phyloP scores from a whole-genome alignment of 1,140 invertebrate species.

The Lasioglossum baleicum region DNA sequence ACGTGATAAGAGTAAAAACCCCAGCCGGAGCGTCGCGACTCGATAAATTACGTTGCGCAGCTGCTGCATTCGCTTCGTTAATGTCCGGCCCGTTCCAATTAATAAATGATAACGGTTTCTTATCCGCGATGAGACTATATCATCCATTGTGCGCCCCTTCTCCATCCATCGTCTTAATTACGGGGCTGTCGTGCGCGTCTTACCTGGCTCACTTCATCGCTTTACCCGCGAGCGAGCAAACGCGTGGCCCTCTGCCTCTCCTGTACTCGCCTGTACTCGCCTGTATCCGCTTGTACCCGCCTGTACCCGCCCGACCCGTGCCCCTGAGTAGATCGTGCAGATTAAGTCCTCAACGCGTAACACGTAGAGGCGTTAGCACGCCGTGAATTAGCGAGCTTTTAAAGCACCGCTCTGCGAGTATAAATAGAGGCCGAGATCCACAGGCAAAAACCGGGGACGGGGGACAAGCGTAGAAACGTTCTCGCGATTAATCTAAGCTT shows the following conservation, averaged over 20 bases:
- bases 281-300: no score
- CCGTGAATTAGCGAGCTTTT: constrained; percentile 49
- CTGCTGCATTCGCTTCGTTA: constrained; percentile 26
- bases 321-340: constrained; percentile 49
- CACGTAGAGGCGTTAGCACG: constrained; percentile 44
- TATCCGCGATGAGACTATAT: constrained; percentile 51
- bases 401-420: constrained; percentile 38
- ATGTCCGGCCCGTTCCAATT: constrained; percentile 36
- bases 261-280: no score
- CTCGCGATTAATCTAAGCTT: constrained; percentile 11
- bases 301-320: background rate
- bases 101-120: constrained; percentile 47
- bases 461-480: constrained; percentile 15
- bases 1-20: background rate
- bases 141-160: constrained; percentile 41
- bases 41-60: constrained; percentile 26
- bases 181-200: constrained; percentile 53
- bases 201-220: constrained; percentile 51
- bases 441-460: background rate
- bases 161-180: constrained; percentile 65
- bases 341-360: constrained; percentile 54
- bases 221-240: no score
- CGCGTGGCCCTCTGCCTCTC: no score
- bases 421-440: constrained; percentile 34
- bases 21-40: no score